Evolutionary conservation across 2,113 vertebrate genomes (phyloP).

Genomic region (Connochaetes taurinus): DNA sequence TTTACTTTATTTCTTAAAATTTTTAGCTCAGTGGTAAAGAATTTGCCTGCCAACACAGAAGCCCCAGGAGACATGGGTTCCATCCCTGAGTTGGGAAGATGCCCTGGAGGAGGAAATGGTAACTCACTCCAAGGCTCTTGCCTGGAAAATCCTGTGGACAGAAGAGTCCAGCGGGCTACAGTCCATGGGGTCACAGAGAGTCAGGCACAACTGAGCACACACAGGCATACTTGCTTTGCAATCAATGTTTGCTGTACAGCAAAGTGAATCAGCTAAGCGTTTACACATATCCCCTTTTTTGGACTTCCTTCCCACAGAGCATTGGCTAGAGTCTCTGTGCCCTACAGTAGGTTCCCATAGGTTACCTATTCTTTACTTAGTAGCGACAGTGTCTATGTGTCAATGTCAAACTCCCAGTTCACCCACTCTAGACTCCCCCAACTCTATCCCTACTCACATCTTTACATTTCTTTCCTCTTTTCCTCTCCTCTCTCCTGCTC

Average conservation of each 20-base stretch:
- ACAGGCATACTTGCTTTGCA: not conserved
- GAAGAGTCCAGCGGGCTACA: not conserved
- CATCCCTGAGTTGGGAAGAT: not conserved
- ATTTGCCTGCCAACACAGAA: not conserved
- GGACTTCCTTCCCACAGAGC: not conserved
- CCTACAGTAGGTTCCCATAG: not conserved
- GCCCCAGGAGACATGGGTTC: not conserved
- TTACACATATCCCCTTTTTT: not conserved
- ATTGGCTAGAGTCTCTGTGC: not conserved
- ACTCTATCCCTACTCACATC: fast-evolving
- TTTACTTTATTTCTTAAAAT: not conserved
- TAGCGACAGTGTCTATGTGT: fast-evolving
- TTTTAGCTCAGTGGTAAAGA: not conserved
- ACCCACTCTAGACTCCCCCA: not conserved
- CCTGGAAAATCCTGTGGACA: not conserved
- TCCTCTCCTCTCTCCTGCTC: not conserved
- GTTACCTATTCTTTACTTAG: not conserved
- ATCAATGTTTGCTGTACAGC: not conserved
- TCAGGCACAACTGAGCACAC: not conserved
- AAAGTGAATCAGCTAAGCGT: not conserved
- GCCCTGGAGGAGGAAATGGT: not conserved
- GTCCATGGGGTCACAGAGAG: not conserved
- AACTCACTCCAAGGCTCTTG: not conserved
- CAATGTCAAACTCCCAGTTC: not conserved
- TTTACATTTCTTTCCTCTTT: fast-evolving